Evolutionary conservation across 1,140 invertebrate species (phyloP).

Genomic region (Littorina saxatilis): DNA sequence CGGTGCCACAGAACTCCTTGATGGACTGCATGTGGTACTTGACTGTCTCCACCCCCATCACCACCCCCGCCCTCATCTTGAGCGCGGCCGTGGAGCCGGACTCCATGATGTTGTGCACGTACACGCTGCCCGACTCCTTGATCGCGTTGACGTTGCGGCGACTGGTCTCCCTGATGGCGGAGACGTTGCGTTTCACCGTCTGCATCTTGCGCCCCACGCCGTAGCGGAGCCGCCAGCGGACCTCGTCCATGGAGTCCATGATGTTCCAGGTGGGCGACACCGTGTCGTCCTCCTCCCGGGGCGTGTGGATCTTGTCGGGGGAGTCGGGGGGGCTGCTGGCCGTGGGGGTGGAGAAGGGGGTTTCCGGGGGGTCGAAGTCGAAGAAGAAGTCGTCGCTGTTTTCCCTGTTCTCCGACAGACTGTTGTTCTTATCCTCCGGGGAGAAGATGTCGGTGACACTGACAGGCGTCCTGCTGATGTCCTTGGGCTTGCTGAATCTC

Average conservation of each 20-base stretch:
- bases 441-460: background rate
- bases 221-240: constrained; percentile 55
- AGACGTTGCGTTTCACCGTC: constrained; percentile 63
- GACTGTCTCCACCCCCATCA: constrained; percentile 68
- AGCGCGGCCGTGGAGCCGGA: constrained; percentile 63
- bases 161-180: constrained; percentile 64
- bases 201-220: constrained; percentile 65
- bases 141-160: constrained; percentile 63
- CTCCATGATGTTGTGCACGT: constrained; percentile 68
- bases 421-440: background rate
- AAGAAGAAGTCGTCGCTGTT: constrained; percentile 37
- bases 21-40: constrained; percentile 70
- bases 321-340: constrained; percentile 17
- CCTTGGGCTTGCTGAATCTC: background rate
- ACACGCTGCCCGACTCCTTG: constrained; percentile 63
- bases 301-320: constrained; percentile 3
- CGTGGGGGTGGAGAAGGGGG: constrained; percentile 25
- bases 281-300: background rate
- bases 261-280: constrained; percentile 51
- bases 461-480: background rate
- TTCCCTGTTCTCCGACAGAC: constrained; percentile 29
- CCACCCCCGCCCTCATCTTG: constrained; percentile 64
- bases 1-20: constrained; percentile 72
- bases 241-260: constrained; percentile 67
- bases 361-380: constrained; percentile 34